Percentiles rank a stretch among this genome's conserved stretches.
Conservation (phyloP, 2,888 invertebrate species). For the Nomada ferruginata region DNA sequence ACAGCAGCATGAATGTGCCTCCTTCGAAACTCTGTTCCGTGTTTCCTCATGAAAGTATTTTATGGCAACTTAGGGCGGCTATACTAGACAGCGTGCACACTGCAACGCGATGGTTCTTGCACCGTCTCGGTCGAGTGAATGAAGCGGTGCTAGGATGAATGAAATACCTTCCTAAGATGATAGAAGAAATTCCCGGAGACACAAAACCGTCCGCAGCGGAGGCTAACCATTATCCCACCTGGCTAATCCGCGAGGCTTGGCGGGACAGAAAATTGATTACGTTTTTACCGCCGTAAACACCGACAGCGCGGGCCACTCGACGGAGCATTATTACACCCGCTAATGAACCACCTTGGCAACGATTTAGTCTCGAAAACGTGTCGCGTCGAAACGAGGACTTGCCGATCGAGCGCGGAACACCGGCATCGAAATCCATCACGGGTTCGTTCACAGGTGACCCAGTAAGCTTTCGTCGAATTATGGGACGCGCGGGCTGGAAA, state of each 20-base stretch:
- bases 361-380: background rate
- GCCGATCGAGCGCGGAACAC: constrained; percentile 3
- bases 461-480: constrained; percentile 73
- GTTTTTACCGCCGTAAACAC: constrained; percentile 9
- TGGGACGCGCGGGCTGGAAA: constrained; percentile 67
- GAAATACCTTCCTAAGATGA: constrained; percentile 46
- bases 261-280: constrained; percentile 21
- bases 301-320: background rate
- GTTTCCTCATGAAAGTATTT: background rate
- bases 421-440: constrained; percentile 54
- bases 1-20: background rate
- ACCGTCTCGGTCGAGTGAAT: constrained; percentile 38
- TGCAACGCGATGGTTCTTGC: constrained; percentile 17
- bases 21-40: background rate
- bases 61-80: background rate
- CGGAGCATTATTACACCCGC: constrained; percentile 16
- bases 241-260: background rate
- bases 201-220: constrained; percentile 5
- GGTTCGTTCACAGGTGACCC: constrained; percentile 64
- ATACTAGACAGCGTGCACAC: background rate
- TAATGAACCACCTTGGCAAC: constrained; percentile 6
- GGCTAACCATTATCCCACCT: constrained; percentile 33
- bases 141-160: constrained; percentile 49
- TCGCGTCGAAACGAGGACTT: background rate
- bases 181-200: constrained; percentile 28